A percentile compares a stretch with the other conserved stretches of the same genome.
phyloP scores from a whole-genome alignment of 2,888 invertebrate species.

The Silvanus unidentatus region DNA sequence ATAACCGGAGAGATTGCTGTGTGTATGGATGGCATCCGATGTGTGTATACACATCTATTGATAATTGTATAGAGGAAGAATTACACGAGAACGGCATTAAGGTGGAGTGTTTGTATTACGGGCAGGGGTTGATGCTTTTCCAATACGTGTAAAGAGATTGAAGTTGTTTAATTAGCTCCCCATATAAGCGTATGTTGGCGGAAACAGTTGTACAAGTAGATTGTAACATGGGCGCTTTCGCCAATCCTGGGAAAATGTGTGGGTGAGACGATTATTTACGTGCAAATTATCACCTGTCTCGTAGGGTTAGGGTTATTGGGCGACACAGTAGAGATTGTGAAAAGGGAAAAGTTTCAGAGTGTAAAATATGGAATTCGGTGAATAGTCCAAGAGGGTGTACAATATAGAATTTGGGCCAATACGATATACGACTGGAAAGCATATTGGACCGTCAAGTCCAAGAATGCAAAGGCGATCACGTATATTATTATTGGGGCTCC shows the following conservation, averaged over 20 bases:
- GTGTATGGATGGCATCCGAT: neutral
- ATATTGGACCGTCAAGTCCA: conserved; percentile 38
- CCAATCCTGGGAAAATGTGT: no score
- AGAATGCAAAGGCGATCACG: conserved; percentile 36
- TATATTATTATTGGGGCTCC: conserved; percentile 36
- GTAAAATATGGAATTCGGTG: conserved; percentile 21
- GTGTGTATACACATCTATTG: conserved; percentile 1
- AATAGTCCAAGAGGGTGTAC: conserved; percentile 15
- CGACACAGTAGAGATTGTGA: no score
- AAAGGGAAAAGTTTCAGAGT: conserved; percentile 8
- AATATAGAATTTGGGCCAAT: conserved; percentile 10
- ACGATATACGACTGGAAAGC: conserved; percentile 24
- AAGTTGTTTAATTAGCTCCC: conserved; percentile 20
- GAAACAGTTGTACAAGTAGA: no score
- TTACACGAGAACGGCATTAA: conserved; percentile 26
- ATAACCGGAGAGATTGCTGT: no score
- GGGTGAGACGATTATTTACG: no score
- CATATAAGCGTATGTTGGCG: no score
- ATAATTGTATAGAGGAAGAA: conserved; percentile 13
- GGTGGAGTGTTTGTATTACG: conserved; percentile 17
- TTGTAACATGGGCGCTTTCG: no score
- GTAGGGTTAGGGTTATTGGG: no score
- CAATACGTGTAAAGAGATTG: conserved; percentile 10
- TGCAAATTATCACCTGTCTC: no score
- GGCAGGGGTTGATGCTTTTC: neutral